Conservation (phyloP, 2,888 invertebrate genomes). For the Agriopis leucophaearia region DNA sequence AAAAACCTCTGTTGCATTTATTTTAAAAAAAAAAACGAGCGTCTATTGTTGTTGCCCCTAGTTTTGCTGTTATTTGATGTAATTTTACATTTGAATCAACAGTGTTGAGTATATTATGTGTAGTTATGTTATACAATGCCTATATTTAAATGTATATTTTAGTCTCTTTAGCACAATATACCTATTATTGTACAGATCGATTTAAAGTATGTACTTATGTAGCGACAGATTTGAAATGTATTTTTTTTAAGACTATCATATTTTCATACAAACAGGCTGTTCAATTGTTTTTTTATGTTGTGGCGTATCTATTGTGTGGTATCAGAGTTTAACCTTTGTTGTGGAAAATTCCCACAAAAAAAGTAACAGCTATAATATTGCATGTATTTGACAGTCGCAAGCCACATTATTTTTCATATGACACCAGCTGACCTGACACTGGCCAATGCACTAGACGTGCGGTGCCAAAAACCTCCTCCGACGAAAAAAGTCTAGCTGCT, state of each 20-base stretch:
- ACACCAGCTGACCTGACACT: no score
- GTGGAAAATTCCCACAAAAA: no score
- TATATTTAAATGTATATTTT: constrained; percentile 31
- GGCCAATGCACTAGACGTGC: no score
- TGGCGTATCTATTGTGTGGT: no score
- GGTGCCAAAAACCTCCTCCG: no score
- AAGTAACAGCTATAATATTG: no score
- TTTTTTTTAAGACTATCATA: constrained; percentile 7
- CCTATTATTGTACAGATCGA: constrained; percentile 16
- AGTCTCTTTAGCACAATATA: constrained; percentile 23
- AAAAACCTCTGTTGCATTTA: background rate
- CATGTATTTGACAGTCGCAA: no score
- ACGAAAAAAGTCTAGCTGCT: no score
- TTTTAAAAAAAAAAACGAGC: background rate
- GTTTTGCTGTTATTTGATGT: background rate
- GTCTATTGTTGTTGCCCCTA: background rate
- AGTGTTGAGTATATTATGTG: constrained; percentile 13
- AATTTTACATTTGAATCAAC: background rate
- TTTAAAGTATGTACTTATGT: background rate
- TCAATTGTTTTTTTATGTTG: background rate
- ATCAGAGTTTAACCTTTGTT: no score
- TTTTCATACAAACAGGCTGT: background rate
- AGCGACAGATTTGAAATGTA: constrained; percentile 14
- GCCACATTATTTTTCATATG: no score
- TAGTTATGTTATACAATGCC: constrained; percentile 20